A percentile compares a stretch with the other conserved stretches of the same genome.
These are phyloP conservation scores for Drosophila prostipennis DNA, from an alignment of 2,888 invertebrate genomes.

Conservation along the genomic window DNA sequence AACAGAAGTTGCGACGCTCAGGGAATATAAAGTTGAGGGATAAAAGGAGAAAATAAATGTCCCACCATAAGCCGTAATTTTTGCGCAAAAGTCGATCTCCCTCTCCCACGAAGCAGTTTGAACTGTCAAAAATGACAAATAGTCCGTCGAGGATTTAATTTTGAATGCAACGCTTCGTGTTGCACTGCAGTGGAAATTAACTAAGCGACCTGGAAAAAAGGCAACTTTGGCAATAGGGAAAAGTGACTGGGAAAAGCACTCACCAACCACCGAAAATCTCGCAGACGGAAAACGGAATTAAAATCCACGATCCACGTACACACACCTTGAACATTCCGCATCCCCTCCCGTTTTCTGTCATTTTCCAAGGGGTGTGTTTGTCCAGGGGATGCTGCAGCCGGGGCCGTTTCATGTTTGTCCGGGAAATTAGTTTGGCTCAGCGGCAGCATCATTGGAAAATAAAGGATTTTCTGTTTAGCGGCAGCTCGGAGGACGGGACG, in stretches of 20 bases:
- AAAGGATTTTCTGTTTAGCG: slow-evolving; percentile 64
- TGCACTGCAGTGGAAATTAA: slow-evolving; percentile 71
- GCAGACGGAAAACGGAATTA: slow-evolving; percentile 60
- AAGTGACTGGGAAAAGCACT: slow-evolving; percentile 15
- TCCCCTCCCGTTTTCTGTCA: background rate
- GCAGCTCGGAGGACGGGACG: slow-evolving; percentile 14
- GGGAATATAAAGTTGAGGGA: slow-evolving; percentile 52
- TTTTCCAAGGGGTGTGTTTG: slow-evolving; percentile 37
- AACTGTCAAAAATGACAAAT: slow-evolving; percentile 79
- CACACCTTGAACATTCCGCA: slow-evolving; percentile 3
- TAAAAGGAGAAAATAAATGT: slow-evolving; percentile 46
- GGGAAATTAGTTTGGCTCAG: slow-evolving; percentile 63
- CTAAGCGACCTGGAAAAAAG: slow-evolving; percentile 49
- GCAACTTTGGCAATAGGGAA: slow-evolving; percentile 9
- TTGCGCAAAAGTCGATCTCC: slow-evolving; percentile 43
- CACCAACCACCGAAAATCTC: slow-evolving; percentile 64
- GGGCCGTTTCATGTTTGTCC: slow-evolving; percentile 68
- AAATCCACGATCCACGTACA: slow-evolving; percentile 43
- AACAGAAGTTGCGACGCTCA: slow-evolving; percentile 63
- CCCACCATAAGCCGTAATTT: slow-evolving; percentile 67
- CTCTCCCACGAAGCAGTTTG: slow-evolving; percentile 52
- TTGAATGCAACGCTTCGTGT: slow-evolving; percentile 67
- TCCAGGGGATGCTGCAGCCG: slow-evolving; percentile 52
- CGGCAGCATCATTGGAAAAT: slow-evolving; percentile 42
- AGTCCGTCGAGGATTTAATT: slow-evolving; percentile 75